Evolutionary conservation across 1,140 invertebrate species (phyloP), one percentile per base, ranked within the genome.

Genomic region (Eufriesea mexicana): DNA sequence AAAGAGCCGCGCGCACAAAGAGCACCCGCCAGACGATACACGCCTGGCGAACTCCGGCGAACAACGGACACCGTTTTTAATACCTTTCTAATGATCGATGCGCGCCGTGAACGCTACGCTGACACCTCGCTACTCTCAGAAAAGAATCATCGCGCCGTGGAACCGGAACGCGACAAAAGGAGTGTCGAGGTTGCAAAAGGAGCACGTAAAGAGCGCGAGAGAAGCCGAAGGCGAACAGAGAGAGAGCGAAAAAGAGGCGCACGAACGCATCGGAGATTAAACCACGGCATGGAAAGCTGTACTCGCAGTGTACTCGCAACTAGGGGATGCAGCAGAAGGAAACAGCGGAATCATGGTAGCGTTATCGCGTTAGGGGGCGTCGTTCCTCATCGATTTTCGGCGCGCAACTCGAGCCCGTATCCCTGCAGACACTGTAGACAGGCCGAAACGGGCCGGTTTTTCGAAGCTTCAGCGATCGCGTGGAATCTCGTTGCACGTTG

Each of bases 11-110:
- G 35, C 71, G 23, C 61, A 57, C 12, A n/a, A 23, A 51, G 51
- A 64, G 71, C 28, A 18, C 14, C 5, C 76, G 25, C 10, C 20
- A 23, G 28, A 77, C 47, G 61, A 25, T 67, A 42, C 61, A 66
- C 74, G 23, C 45, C 14, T 35, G 35, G 51, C 28, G 10, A 47
- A 66, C 23, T n/a, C 9, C 51, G 12, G 20, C 42, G 49, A 47
- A 28, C 23, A 70, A 28, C 18, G 9, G 28, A 14, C 51, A 45
- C 12, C 28, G 35, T 62, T 83, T 83, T 79, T 67, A 79, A 83
- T 87, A 75, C 35, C 77, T 86, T 64, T 49, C 59, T 77, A 35
- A 75, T 67, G 79, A 67, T 67, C 72, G 75, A 84, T 75, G 73
- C 75, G 7, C 28, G 12, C 2, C 45, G 73, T 23, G 54, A 78